phyloP scores from a whole-genome alignment of 2,797 vertebrate species.

The Platalea minor region DNA sequence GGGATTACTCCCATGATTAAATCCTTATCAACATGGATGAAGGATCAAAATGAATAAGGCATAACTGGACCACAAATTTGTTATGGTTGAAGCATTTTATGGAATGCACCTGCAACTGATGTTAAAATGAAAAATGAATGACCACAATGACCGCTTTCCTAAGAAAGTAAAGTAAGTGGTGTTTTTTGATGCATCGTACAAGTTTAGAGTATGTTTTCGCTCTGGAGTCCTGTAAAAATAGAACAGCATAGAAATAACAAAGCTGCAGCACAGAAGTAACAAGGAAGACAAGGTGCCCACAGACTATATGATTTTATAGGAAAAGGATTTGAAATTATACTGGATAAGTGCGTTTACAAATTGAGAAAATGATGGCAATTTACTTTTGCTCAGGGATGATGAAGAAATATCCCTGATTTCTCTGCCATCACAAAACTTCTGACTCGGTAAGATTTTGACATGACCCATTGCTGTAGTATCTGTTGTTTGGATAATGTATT shows the following conservation, averaged over 20 bases:
- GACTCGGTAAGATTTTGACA: background rate
- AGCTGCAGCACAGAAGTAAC: background rate
- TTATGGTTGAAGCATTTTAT: background rate
- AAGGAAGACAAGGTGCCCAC: background rate
- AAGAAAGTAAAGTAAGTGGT: background rate
- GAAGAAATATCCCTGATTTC: background rate
- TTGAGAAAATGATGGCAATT: background rate
- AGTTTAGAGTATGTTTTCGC: background rate
- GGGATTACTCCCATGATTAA: background rate
- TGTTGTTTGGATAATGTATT: background rate
- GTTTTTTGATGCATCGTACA: background rate
- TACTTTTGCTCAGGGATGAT: background rate
- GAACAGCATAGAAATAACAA: background rate
- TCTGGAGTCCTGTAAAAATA: background rate
- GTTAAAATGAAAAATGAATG: background rate
- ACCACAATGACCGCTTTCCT: background rate
- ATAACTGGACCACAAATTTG: background rate
- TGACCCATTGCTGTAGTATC: background rate
- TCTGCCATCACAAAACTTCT: background rate
- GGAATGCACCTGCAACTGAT: background rate
- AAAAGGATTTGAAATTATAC: background rate
- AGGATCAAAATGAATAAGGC: constrained; percentile 26
- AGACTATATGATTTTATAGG: background rate
- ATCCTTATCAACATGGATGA: constrained; percentile 7
- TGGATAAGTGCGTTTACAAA: background rate